Conservation (phyloP, 2,797 vertebrate species). For the Naso thynnoides region DNA sequence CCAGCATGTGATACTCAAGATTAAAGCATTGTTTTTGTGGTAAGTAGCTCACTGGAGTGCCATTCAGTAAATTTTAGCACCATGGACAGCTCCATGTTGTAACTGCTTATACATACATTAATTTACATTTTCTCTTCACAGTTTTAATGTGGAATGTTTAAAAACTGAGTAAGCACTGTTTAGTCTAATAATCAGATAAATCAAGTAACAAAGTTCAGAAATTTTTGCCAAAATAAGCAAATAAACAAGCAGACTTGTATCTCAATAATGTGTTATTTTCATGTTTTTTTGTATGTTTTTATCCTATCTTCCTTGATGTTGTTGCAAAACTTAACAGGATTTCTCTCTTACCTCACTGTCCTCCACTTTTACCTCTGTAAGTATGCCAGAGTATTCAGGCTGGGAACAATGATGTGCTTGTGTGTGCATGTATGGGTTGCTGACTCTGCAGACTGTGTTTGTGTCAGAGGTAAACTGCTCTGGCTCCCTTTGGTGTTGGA, state of each 20-base stretch:
- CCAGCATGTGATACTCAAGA: background rate
- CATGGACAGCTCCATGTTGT: slow-evolving; percentile 3
- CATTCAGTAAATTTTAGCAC: background rate
- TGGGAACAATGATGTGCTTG: slow-evolving; percentile 38
- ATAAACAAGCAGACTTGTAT: background rate
- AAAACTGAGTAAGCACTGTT: background rate
- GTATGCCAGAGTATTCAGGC: background rate
- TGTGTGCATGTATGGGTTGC: slow-evolving; percentile 35
- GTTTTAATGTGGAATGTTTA: background rate
- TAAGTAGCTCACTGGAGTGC: background rate
- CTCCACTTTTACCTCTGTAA: slow-evolving; percentile 20
- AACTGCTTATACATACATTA: background rate
- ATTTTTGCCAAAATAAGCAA: slow-evolving; percentile 3
- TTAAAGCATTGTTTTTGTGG: background rate
- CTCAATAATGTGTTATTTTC: background rate
- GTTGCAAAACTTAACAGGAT: slow-evolving; percentile 11
- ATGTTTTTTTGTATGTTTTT: slow-evolving; percentile 9
- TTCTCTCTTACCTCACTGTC: slow-evolving; percentile 8
- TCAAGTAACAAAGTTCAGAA: background rate
- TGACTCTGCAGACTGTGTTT: slow-evolving; percentile 53
- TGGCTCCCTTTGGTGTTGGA: slow-evolving; percentile 32
- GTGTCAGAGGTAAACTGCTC: slow-evolving; percentile 62
- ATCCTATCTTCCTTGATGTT: background rate
- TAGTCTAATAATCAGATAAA: background rate
- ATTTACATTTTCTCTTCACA: background rate